These are phyloP conservation scores for Festucalex cinctus DNA, from an alignment of 2,113 vertebrate genomes.

Conservation along the genomic window DNA sequence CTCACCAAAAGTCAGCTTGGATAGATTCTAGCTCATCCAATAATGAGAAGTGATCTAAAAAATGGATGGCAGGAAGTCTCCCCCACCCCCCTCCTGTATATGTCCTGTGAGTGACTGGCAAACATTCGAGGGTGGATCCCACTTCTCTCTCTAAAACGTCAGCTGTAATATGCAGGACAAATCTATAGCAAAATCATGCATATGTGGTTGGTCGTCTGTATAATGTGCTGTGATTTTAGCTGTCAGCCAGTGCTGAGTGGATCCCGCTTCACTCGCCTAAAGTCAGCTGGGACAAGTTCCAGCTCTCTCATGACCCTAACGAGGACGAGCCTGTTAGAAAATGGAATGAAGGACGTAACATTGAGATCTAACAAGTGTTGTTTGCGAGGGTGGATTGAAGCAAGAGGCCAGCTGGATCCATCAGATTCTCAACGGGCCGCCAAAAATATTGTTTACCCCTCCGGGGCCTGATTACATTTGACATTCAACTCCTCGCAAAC, in stretches of 20 bases:
- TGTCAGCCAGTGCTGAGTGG: neutral
- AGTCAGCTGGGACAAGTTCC: neutral
- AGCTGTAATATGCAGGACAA: neutral
- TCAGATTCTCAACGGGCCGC: constrained; percentile 38
- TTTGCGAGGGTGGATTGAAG: constrained; percentile 31
- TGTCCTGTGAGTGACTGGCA: neutral
- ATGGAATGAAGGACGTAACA: neutral
- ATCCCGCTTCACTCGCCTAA: neutral
- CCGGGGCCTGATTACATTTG: constrained; percentile 19
- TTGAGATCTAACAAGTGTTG: constrained; percentile 16
- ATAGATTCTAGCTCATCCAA: too few species aligned
- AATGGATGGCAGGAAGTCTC: too few species aligned
- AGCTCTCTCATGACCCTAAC: neutral
- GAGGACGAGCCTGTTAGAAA: neutral
- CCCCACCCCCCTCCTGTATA: too few species aligned
- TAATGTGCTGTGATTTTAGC: neutral
- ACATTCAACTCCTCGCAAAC: constrained; percentile 6
- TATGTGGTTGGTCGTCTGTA: neutral
- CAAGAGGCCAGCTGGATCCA: constrained; percentile 38
- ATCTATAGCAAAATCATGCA: too few species aligned
- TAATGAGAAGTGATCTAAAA: too few species aligned
- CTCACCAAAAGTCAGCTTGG: too few species aligned
- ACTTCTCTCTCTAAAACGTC: neutral
- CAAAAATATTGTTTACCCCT: constrained; percentile 37
- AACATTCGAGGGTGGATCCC: neutral